Conservation (phyloP, 2,888 invertebrate genomes). For the Dryocosmus kuriphilus region DNA sequence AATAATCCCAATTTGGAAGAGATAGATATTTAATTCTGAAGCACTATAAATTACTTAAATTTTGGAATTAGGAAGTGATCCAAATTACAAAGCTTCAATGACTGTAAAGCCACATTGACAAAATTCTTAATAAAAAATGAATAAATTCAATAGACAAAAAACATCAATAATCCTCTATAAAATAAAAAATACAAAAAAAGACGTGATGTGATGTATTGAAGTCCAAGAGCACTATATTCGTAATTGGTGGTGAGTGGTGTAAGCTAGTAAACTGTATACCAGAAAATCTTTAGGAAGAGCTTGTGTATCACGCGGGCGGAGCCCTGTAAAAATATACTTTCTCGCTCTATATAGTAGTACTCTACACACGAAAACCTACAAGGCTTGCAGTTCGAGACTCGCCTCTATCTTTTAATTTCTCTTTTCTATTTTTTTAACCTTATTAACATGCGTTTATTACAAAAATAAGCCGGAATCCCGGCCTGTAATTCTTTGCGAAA, state of each 20-base stretch:
- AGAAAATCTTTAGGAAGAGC: slow-evolving; percentile 75
- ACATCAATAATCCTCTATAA: too few species aligned
- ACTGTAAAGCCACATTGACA: not conserved
- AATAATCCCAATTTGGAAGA: not conserved
- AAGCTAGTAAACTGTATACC: slow-evolving; percentile 69
- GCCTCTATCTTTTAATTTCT: slow-evolving; percentile 46
- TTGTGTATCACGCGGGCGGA: slow-evolving; percentile 75
- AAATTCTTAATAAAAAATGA: not conserved
- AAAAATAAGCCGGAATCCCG: slow-evolving; percentile 21
- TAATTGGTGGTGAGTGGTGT: slow-evolving; percentile 45
- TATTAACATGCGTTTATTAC: slow-evolving; percentile 1
- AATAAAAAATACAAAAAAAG: not conserved
- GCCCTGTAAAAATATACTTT: slow-evolving; percentile 77
- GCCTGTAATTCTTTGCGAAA: not conserved
- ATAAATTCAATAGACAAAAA: not conserved
- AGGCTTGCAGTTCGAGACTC: slow-evolving; percentile 45
- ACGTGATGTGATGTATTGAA: slow-evolving; percentile 37
- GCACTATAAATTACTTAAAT: not conserved
- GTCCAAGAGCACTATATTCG: not conserved
- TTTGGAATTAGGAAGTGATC: not conserved
- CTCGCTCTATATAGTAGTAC: slow-evolving; percentile 64
- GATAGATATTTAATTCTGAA: not conserved
- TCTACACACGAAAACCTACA: slow-evolving; percentile 55
- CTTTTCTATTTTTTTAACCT: slow-evolving; percentile 31
- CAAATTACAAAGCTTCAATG: not conserved